Conservation (phyloP, 2,113 vertebrate genomes). For the Bombycilla garrulus region DNA sequence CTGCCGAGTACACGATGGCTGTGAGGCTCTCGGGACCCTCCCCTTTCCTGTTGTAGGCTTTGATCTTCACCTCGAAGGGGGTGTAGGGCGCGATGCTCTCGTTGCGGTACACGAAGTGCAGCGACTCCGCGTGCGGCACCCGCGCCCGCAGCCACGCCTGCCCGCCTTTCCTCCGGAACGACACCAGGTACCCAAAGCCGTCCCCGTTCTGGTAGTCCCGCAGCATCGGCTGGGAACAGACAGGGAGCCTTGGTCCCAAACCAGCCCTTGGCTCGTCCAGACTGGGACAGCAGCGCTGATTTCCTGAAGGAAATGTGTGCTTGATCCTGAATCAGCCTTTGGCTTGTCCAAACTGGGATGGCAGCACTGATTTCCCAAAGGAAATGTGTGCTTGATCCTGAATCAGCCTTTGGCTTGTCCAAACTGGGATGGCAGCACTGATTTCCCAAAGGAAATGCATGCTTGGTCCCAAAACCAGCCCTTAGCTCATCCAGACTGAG, state of each 20-base stretch:
- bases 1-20: constrained; percentile 87
- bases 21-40: constrained; percentile 92
- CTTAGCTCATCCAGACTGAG: too few relatives aligned
- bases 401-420: background rate
- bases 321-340: background rate
- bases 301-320: rapidly evolving
- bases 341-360: rapidly evolving
- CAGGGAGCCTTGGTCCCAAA: background rate
- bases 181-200: constrained; percentile 90
- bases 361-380: rapidly evolving
- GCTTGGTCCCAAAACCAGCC: background rate
- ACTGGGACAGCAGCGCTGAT: rapidly evolving
- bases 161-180: constrained; percentile 81
- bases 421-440: too few relatives aligned
- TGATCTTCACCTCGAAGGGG: constrained; percentile 94
- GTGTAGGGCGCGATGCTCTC: constrained; percentile 85
- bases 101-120: constrained; percentile 89
- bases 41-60: constrained; percentile 88
- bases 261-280: too few relatives aligned
- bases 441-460: too few relatives aligned
- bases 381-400: background rate
- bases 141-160: constrained; percentile 75
- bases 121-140: constrained; percentile 84
- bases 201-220: constrained; percentile 96
- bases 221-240: constrained; percentile 76